Base-by-base conservation (phyloP, 1,140 invertebrate species). In the Yoshiicerus persimilis region DNA sequence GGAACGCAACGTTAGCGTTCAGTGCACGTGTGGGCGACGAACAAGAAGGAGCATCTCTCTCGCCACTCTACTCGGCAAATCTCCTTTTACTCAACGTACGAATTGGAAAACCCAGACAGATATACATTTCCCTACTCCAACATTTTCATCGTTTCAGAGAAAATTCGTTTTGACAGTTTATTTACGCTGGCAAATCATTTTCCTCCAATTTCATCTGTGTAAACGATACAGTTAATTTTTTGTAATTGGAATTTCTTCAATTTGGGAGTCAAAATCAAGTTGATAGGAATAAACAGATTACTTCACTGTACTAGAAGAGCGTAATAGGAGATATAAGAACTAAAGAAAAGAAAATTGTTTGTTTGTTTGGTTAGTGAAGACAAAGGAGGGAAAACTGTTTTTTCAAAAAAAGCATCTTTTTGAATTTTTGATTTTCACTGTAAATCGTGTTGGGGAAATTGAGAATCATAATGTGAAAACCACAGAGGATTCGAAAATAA, bases 21-120 rank as follows among this genome's bases (percentile, higher is more conserved):
- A 88, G 87, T 88, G 87, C 87, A 88, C 87, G 87, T 88, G 87
- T 88, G 87, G 87, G 87, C 87, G 87, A 88, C 80, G 87, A 88
- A 23, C 47, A 56, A 56, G n/a, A 85, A 70, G 41, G 41, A 64
- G 83, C 87, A 84, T 88, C 87, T 88, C 77, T 88, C 34, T 80
- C 75, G 75, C 75, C 75, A 80, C 75, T 80, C 75, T 30, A 80
- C 47, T 62, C 83, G 75, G 75, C 39, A 85, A 56, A 56, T 47
- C 38, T 85, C 30, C 75, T 34, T 80, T 20, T 38, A n/a, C 75
- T 80, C 75, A n/a, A 38, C 47, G 47, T n/a, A 56, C 16, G 13
- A 20, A 5, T 56, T n/a, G 47, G 47, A 56, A 56, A 56, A n/a
- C 47, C 47, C 47, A 56, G 20, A 16, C n/a, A 56, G 16, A n/a